These are phyloP conservation scores for Rhagologus leucostigma DNA, from an alignment of 2,113 vertebrate genomes.

Conservation along the genomic window DNA sequence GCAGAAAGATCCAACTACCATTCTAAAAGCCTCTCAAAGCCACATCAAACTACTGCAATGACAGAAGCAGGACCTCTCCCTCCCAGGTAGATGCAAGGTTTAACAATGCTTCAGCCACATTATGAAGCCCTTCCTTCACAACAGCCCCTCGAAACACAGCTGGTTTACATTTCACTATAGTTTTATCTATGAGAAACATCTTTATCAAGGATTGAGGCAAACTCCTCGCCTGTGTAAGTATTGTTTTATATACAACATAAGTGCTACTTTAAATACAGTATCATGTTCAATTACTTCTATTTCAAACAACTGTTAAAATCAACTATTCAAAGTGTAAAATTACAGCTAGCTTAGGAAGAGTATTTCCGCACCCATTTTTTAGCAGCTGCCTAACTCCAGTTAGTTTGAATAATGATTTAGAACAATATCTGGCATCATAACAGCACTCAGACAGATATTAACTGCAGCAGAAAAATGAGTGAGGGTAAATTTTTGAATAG, in stretches of 20 bases:
- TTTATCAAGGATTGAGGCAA: background rate
- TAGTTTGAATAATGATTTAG: background rate
- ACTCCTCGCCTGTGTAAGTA: background rate
- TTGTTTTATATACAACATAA: background rate
- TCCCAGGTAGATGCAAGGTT: background rate
- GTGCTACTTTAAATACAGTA: background rate
- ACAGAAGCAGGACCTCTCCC: background rate
- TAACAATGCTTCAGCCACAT: background rate
- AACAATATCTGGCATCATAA: background rate
- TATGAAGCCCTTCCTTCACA: background rate
- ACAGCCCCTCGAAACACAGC: background rate
- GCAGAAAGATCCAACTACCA: background rate
- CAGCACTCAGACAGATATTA: background rate
- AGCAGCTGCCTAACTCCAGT: background rate
- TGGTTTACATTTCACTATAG: background rate
- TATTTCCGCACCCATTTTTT: background rate
- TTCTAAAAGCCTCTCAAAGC: background rate
- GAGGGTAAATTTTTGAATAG: background rate
- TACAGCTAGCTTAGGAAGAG: background rate
- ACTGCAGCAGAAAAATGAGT: background rate
- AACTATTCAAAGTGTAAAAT: background rate
- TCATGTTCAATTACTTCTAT: background rate
- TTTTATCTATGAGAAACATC: background rate
- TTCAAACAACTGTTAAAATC: background rate
- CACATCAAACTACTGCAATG: background rate